A percentile compares a stretch with the other conserved stretches of the same genome.
Conservation (phyloP, 2,113 vertebrate genomes). For the Bufo gargarizans region DNA sequence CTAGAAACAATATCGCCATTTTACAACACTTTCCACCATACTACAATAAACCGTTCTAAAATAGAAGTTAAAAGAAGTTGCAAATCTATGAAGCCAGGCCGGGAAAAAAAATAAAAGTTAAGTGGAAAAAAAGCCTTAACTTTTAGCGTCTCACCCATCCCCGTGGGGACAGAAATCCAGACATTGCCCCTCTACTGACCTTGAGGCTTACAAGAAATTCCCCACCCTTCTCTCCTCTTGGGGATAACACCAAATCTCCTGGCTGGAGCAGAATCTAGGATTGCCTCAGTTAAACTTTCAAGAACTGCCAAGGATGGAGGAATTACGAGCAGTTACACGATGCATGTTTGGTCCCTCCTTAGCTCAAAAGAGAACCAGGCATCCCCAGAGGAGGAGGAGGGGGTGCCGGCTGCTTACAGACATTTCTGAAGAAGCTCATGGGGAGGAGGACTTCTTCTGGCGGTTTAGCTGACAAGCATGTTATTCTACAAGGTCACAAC, state of each 20-base stretch:
- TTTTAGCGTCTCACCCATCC: conserved; percentile 39
- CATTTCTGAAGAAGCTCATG: conserved; percentile 6
- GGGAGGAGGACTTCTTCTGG: conserved; percentile 14
- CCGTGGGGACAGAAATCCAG: conserved; percentile 29
- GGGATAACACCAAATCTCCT: conserved; percentile 44
- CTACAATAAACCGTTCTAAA: neutral
- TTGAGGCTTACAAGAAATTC: conserved; percentile 31
- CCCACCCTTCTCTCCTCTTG: conserved; percentile 34
- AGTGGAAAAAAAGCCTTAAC: neutral
- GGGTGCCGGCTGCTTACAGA: conserved; percentile 31
- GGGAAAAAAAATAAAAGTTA: neutral
- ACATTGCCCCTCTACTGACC: conserved; percentile 49
- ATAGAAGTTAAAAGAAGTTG: neutral
- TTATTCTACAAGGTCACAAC: conserved; percentile 32
- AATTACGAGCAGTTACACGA: conserved; percentile 46
- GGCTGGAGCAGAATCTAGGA: conserved; percentile 34
- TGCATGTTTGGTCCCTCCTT: conserved; percentile 40
- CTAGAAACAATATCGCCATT: neutral
- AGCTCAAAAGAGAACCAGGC: conserved; percentile 22
- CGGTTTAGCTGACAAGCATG: neutral
- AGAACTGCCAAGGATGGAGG: conserved; percentile 40
- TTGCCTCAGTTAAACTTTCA: conserved; percentile 51
- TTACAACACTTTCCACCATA: neutral
- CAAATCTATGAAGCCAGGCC: neutral
- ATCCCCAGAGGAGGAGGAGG: conserved; percentile 19